Evolutionary conservation across 2,113 vertebrate genomes (phyloP).

Genomic region (Ptyas mucosa): DNA sequence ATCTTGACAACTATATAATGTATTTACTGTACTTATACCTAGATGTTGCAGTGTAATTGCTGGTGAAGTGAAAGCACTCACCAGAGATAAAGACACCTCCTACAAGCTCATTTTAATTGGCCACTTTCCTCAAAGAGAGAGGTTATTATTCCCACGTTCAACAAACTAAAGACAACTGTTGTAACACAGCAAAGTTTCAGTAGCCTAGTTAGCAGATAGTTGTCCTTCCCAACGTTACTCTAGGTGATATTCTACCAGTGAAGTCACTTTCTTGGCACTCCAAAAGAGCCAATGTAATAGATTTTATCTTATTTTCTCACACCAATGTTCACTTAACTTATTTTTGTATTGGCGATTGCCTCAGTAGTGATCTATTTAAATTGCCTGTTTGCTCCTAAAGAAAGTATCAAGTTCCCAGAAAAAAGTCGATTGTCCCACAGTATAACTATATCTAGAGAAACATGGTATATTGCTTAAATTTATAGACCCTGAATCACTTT

Average conservation of each 20-base stretch:
- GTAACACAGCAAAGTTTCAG: background rate
- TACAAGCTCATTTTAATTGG: background rate
- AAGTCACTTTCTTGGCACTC: background rate
- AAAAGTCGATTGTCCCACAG: background rate
- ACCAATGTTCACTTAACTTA: background rate
- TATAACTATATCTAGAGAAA: background rate
- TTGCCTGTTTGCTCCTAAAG: background rate
- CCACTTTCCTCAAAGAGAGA: background rate
- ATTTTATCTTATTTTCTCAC: background rate
- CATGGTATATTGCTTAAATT: background rate
- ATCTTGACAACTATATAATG: background rate
- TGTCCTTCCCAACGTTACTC: background rate
- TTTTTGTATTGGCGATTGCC: background rate
- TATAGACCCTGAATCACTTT: background rate
- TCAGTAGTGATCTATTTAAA: background rate
- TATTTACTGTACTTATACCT: background rate
- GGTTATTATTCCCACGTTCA: background rate
- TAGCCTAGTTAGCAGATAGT: background rate
- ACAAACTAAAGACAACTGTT: background rate
- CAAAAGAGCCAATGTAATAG: background rate
- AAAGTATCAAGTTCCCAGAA: background rate
- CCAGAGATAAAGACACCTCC: background rate
- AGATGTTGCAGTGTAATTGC: background rate
- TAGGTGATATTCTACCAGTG: background rate
- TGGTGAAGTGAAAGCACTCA: background rate